A percentile compares a stretch with the other conserved stretches of the same genome.
These are phyloP conservation scores for Candoia aspera DNA, from an alignment of 2,113 vertebrate genomes.

Conservation along the genomic window DNA sequence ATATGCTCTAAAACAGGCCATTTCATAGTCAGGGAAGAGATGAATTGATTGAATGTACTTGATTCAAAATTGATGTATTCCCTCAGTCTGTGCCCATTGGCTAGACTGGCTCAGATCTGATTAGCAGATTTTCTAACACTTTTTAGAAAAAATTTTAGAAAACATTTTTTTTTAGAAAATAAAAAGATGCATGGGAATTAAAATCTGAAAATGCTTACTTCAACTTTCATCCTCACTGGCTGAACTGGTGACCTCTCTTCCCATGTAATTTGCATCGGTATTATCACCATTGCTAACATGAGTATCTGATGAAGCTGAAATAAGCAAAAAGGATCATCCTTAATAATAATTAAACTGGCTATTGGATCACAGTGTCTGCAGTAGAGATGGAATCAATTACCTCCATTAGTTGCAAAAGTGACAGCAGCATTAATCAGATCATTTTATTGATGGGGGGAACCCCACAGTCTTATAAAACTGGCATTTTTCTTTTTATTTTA, in stretches of 20 bases:
- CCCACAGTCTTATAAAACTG: conserved; percentile 40
- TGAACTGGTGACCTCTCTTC: background rate
- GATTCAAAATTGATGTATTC: background rate
- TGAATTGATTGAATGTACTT: background rate
- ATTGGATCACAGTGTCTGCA: conserved; percentile 43
- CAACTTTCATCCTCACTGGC: background rate
- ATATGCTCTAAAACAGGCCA: background rate
- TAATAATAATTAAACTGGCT: conserved; percentile 61
- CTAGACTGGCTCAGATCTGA: background rate
- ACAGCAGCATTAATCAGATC: conserved; percentile 64
- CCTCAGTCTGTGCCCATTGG: no score
- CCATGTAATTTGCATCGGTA: background rate
- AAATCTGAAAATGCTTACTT: background rate
- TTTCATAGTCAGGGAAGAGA: background rate
- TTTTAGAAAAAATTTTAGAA: no score
- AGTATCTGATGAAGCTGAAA: conserved; percentile 54
- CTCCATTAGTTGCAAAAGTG: conserved; percentile 62
- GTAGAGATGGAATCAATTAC: conserved; percentile 55
- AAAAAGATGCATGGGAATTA: background rate
- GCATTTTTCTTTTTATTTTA: conserved; percentile 26
- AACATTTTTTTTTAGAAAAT: no score
- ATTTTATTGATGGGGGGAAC: conserved; percentile 35
- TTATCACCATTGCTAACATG: background rate
- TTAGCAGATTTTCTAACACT: background rate
- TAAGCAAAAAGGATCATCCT: conserved; percentile 61